phyloP scores from a whole-genome alignment of 1,140 invertebrate genomes.

The Linepithema humile region DNA sequence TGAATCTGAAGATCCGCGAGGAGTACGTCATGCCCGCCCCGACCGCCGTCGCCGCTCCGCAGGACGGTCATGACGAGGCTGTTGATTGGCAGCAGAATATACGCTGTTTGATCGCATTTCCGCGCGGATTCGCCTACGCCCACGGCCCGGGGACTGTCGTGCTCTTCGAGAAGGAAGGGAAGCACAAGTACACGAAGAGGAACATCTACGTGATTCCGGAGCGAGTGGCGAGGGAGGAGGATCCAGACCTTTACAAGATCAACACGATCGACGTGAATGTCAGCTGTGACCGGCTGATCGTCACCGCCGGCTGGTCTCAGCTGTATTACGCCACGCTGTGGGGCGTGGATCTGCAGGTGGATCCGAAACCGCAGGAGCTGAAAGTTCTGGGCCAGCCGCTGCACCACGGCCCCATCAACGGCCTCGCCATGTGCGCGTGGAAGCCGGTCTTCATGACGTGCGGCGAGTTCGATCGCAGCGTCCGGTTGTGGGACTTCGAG shows the following conservation, averaged over 20 bases:
- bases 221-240: conserved; percentile 76
- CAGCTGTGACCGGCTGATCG: conserved; percentile 85
- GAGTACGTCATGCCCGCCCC: conserved; percentile 72
- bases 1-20: conserved; percentile 85
- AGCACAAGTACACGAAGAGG: conserved; percentile 86
- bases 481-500: conserved; percentile 96
- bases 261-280: conserved; percentile 85
- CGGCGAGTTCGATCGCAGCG: conserved; percentile 91
- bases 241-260: conserved; percentile 83
- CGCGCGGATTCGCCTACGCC: conserved; percentile 87
- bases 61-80: conserved; percentile 63
- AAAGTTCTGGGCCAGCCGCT: conserved; percentile 88
- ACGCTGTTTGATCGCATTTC: conserved; percentile 84
- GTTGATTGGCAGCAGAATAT: conserved; percentile 78
- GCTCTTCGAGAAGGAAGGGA: conserved; percentile 88
- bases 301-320: conserved; percentile 87
- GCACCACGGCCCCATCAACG: conserved; percentile 92
- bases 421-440: conserved; percentile 93
- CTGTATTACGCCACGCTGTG: conserved; percentile 86
- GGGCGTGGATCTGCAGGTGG: conserved; percentile 81
- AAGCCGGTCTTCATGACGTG: conserved; percentile 95
- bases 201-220: conserved; percentile 86
- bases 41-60: conserved; percentile 34
- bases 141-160: conserved; percentile 86
- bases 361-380: conserved; percentile 80